These are phyloP conservation scores for Bathynomus jamesi DNA, from an alignment of 1,140 invertebrate genomes.

Conservation along the genomic window DNA sequence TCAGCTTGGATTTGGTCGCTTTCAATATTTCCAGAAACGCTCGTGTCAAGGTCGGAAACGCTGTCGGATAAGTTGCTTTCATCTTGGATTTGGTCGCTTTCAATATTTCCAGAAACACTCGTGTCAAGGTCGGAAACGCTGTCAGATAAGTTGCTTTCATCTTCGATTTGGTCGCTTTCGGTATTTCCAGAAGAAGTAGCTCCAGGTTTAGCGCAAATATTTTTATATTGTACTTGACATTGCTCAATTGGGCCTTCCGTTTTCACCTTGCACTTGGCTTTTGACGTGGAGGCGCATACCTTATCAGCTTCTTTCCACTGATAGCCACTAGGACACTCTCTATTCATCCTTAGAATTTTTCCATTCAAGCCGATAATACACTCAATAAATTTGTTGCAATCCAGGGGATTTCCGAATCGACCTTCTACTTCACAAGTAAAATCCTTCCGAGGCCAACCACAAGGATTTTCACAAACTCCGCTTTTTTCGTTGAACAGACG, in stretches of 20 bases:
- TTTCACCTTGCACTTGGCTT: background rate
- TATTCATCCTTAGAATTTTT: background rate
- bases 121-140: too few relatives aligned
- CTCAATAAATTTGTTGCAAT: slow-evolving; percentile 18
- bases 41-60: too few relatives aligned
- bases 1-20: too few relatives aligned
- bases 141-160: too few relatives aligned
- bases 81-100: too few relatives aligned
- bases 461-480: slow-evolving; percentile 21
- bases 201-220: too few relatives aligned
- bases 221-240: too few relatives aligned
- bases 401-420: slow-evolving; percentile 14
- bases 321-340: background rate
- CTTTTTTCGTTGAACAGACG: slow-evolving; percentile 21
- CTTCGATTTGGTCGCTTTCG: too few relatives aligned
- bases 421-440: slow-evolving; percentile 16
- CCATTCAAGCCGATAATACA: slow-evolving; percentile 5
- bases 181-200: too few relatives aligned
- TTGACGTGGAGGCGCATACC: background rate
- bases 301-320: background rate
- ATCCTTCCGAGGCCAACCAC: slow-evolving; percentile 9
- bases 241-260: background rate
- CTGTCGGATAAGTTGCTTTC: too few relatives aligned
- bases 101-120: too few relatives aligned
- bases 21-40: too few relatives aligned